Base-by-base conservation (phyloP, 2,888 invertebrate species). In the Anarsia innoxiella region DNA sequence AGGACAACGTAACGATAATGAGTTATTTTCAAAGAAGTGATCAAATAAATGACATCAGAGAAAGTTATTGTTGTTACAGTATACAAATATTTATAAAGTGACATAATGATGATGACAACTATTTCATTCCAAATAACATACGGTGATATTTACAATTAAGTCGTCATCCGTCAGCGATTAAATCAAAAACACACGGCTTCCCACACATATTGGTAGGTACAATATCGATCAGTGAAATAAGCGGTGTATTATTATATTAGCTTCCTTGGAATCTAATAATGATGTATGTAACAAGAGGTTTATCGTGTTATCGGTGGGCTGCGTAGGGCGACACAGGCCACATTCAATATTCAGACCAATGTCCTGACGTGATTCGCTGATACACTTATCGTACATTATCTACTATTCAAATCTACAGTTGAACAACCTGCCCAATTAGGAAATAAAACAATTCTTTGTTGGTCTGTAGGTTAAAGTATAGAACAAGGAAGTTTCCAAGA, bases 61-160 rank as follows among this genome's bases (percentile, higher is more conserved):
- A 40, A 38, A 48, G 48, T 48, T 64, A 56, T 60, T 61, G 61
- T 63, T 65, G 59, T 66, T 63, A 62, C 54, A 48, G 48, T 51
- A 62, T 45, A 60, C 46, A 45, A 46, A 55, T 59, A 59, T 66
- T 65, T 66, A 55, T 58, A 51, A 57, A 56, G 56, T 48, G 56
- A 55, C 10, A 11, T 11, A 31, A 31, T 15, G 29, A n/a, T 12
- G 47, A 39, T 56, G 56, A 60, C 49, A 63, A 60, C 56, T 58
- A 39, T 50, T 49, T 53, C 52, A 44, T 45, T 51, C 38, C 47
- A 55, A 51, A 58, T 47, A 45, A 48, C 50, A 54, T 50, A 53
- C 48, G 56, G 37, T 41, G 42, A 44, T 49, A 48, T 51, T 44
- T 46, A 48, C 39, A 44, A 45, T 46, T 45, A 48, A 35, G 41